phyloP scores from a whole-genome alignment of 2,797 vertebrate species.

The Notolepis coatsorum region DNA sequence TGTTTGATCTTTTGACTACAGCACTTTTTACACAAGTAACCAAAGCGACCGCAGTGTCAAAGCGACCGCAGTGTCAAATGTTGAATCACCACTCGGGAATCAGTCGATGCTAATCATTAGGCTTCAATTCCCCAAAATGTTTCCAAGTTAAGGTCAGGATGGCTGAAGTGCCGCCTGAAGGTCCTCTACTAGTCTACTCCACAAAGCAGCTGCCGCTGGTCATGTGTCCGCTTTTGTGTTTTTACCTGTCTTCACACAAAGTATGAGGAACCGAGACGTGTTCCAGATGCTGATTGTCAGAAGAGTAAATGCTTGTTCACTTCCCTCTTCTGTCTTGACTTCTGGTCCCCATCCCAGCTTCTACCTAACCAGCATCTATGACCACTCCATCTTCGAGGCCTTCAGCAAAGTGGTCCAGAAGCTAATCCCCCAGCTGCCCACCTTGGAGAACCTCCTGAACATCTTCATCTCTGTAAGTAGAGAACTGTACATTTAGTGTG shows the following conservation, averaged over 20 bases:
- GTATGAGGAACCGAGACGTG: conserved; percentile 57
- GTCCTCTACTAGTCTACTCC: not conserved
- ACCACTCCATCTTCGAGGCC: conserved; percentile 99
- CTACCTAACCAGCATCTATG: conserved; percentile 99
- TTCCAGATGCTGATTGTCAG: not conserved
- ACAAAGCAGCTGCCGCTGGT: not conserved
- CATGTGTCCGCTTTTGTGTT: conserved; percentile 32
- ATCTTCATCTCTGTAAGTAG: conserved; percentile 97
- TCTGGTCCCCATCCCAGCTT: conserved; percentile 85
- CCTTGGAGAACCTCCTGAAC: conserved; percentile 98
- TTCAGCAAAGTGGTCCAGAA: conserved; percentile 99
- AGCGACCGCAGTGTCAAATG: conserved; percentile 2
- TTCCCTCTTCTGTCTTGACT: conserved; percentile 26
- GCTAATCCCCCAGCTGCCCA: conserved; percentile 97
- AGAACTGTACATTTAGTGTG: conserved; percentile 46
- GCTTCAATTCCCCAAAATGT: not conserved
- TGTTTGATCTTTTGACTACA: conserved; percentile 25
- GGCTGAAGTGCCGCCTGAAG: not conserved
- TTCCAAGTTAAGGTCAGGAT: not conserved
- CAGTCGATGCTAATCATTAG: not conserved
- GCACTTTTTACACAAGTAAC: not conserved
- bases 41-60: conserved; percentile 6
- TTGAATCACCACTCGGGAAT: not conserved
- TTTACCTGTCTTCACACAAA: conserved; percentile 36
- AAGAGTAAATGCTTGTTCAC: conserved; percentile 21